Conservation (phyloP, 1,140 invertebrate genomes). For the Drosophila equinoxialis region DNA sequence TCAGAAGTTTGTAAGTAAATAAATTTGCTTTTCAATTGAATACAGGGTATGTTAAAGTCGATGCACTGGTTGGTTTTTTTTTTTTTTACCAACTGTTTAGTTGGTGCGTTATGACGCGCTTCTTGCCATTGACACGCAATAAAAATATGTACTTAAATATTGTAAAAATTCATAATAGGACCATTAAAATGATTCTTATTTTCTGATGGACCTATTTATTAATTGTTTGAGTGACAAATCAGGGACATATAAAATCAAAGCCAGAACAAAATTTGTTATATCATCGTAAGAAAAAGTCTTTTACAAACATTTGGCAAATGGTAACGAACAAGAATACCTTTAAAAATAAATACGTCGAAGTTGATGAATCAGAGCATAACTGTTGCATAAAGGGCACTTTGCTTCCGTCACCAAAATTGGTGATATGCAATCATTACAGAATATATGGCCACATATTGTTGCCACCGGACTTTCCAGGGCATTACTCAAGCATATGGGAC, state of each 20-base stretch:
- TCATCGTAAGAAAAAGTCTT: neutral
- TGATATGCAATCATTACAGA: neutral
- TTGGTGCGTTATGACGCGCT: conserved; percentile 67
- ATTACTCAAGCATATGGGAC: conserved; percentile 7
- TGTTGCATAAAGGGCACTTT: neutral
- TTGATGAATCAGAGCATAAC: neutral
- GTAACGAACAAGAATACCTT: neutral
- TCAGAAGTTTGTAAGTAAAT: too few relatives aligned
- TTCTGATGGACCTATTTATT: conserved; percentile 26
- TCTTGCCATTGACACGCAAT: conserved; percentile 80
- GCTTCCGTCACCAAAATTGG: neutral
- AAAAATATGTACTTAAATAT: conserved; percentile 69
- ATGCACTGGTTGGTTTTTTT: neutral
- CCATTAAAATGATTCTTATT: conserved; percentile 26
- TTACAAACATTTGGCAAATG: neutral
- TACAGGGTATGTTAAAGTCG: neutral
- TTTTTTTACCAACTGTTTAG: conserved; percentile 36
- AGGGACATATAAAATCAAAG: conserved; percentile 14
- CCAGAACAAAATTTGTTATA: neutral
- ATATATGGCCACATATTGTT: conserved; percentile 19
- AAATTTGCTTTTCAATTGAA: too few relatives aligned
- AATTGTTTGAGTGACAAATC: conserved; percentile 36
- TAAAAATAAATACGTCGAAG: neutral
- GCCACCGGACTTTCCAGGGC: neutral
- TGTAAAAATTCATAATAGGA: conserved; percentile 58